phyloP scores from a whole-genome alignment of 2,797 vertebrate species.

The Bovichtus diacanthus region DNA sequence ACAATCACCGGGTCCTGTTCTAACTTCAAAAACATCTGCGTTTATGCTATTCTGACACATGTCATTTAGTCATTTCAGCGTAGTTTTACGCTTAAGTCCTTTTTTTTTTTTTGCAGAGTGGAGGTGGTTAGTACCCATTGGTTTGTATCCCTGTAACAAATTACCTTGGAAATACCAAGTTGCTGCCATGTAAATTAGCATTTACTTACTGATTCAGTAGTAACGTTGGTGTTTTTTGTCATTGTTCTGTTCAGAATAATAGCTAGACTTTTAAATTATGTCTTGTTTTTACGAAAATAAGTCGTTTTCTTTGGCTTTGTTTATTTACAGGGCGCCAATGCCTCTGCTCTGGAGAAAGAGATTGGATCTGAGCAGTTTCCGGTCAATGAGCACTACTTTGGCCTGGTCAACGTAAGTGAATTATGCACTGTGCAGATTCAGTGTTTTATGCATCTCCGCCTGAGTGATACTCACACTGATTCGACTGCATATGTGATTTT shows the following conservation, averaged over 20 bases:
- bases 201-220: neutral
- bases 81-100: neutral
- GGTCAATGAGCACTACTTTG: constrained; percentile 91
- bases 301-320: constrained; percentile 3
- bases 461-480: neutral
- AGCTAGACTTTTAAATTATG: neutral
- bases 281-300: neutral
- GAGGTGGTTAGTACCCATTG: neutral
- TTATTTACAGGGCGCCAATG: constrained; percentile 88
- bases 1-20: no score
- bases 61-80: neutral
- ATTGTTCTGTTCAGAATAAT: neutral
- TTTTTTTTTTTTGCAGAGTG: no score
- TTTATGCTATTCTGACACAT: neutral
- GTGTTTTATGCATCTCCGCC: neutral
- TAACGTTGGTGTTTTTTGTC: neutral
- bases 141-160: constrained; percentile 11
- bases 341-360: constrained; percentile 93
- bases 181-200: constrained; percentile 1
- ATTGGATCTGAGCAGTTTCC: constrained; percentile 92
- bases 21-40: neutral
- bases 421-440: neutral
- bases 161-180: constrained; percentile 35
- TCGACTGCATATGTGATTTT: constrained; percentile 25
- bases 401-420: constrained; percentile 89